These are phyloP conservation scores for Bostrychus sinensis DNA, from an alignment of 2,113 vertebrate species.

Conservation along the genomic window DNA sequence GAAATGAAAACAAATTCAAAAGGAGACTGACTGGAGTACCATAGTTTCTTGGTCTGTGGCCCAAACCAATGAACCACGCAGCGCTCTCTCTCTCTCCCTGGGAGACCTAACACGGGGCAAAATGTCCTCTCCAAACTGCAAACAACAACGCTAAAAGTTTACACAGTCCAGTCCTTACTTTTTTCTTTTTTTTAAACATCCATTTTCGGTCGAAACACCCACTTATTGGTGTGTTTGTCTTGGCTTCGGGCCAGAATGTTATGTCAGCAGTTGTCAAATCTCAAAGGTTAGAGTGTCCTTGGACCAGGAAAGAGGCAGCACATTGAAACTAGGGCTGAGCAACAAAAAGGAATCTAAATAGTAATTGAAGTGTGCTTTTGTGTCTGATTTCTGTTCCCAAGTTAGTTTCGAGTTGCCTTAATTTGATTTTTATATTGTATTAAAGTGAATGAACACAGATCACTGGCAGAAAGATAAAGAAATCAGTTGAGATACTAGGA, in stretches of 20 bases:
- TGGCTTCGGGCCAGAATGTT: slow-evolving; percentile 1
- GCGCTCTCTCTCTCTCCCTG: neutral
- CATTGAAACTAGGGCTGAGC: neutral
- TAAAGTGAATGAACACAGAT: neutral
- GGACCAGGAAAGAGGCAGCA: neutral
- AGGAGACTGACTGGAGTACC: neutral
- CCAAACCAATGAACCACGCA: slow-evolving; percentile 10
- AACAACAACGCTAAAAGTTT: slow-evolving; percentile 2
- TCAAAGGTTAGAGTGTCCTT: slow-evolving; percentile 9
- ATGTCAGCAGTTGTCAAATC: slow-evolving; percentile 8
- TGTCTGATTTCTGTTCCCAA: neutral
- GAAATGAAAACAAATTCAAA: slow-evolving; percentile 1
- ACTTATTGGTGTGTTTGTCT: slow-evolving; percentile 1
- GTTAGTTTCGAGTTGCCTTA: neutral
- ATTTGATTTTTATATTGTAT: neutral
- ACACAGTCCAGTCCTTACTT: neutral
- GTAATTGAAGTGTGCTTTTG: neutral
- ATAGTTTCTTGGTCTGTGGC: neutral
- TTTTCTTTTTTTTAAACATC: slow-evolving; percentile 4
- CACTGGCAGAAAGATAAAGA: neutral
- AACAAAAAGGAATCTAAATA: neutral
- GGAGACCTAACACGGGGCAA: slow-evolving; percentile 2
- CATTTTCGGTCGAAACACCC: slow-evolving; percentile 4
- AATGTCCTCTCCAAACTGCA: slow-evolving; percentile 10
- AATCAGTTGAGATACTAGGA: neutral